Conservation (phyloP, 1,140 invertebrate species). For the Stegodyphus dumicola region DNA sequence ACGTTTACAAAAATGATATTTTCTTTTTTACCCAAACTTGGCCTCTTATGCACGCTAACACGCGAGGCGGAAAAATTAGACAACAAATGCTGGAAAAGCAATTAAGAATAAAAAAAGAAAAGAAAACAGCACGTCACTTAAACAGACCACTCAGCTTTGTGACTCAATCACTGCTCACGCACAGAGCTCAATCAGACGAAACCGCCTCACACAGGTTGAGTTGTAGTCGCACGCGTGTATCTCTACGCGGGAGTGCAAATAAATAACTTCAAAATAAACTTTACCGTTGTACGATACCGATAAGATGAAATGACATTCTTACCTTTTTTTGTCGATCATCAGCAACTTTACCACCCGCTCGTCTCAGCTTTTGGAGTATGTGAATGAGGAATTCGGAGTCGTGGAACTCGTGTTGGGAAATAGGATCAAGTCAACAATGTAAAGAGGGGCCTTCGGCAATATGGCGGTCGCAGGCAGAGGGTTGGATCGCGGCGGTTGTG, state of each 20-base stretch:
- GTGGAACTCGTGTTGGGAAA: conserved; percentile 3
- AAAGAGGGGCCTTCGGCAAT: conserved; percentile 25
- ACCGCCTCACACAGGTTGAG: conserved; percentile 27
- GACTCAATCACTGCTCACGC: conserved; percentile 18
- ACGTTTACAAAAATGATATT: no score
- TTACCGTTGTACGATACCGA: neutral
- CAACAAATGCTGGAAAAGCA: no score
- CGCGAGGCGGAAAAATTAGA: no score
- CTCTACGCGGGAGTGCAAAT: conserved; percentile 33
- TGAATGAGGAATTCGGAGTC: neutral
- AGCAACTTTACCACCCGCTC: neutral
- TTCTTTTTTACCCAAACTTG: no score
- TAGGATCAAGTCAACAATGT: neutral
- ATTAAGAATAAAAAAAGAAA: no score
- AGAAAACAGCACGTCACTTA: conserved; percentile 2
- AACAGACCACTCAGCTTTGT: conserved; percentile 4
- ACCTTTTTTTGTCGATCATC: neutral
- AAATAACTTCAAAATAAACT: conserved; percentile 30
- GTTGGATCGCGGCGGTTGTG: neutral
- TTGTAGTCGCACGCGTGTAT: conserved; percentile 23
- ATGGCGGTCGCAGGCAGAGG: conserved; percentile 34
- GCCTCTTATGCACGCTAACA: no score
- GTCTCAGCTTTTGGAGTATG: neutral
- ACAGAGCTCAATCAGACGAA: neutral
- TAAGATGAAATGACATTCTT: neutral